Evolutionary conservation across 2,888 invertebrate genomes (phyloP).

Genomic region (Atrina japonica): DNA sequence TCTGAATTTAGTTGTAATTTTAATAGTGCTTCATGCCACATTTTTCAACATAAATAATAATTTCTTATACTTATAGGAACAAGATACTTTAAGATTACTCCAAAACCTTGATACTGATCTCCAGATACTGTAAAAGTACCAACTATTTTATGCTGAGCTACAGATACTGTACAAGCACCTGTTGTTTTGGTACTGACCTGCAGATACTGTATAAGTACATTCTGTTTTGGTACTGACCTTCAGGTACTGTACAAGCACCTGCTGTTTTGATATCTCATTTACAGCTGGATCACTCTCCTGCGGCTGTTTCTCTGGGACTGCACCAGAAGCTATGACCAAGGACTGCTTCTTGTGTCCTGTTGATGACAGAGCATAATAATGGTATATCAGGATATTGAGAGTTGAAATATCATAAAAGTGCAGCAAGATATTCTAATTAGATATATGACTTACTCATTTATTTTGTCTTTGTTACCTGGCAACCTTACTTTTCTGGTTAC

Average conservation of each 20-base stretch:
- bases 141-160: conserved; percentile 81
- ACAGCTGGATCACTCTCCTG: conserved; percentile 46
- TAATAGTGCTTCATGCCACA: too few species aligned
- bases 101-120: too few species aligned
- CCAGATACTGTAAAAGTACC: conserved; percentile 86
- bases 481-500: too few species aligned
- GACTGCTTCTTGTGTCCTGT: conserved; percentile 27
- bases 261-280: conserved; percentile 79
- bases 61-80: too few species aligned
- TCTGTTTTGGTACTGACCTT: conserved; percentile 82
- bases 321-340: conserved; percentile 22
- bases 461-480: too few species aligned
- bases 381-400: too few species aligned
- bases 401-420: too few species aligned
- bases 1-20: too few species aligned
- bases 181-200: conserved; percentile 80
- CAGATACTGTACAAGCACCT: conserved; percentile 84
- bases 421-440: too few species aligned
- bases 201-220: conserved; percentile 84
- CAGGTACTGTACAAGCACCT: conserved; percentile 86
- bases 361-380: background rate
- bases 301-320: conserved; percentile 10
- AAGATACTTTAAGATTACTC: too few species aligned
- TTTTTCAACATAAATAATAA: too few species aligned
- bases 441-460: too few species aligned